These are phyloP conservation scores for Alca torda DNA, from an alignment of 2,797 vertebrate species.

Conservation along the genomic window DNA sequence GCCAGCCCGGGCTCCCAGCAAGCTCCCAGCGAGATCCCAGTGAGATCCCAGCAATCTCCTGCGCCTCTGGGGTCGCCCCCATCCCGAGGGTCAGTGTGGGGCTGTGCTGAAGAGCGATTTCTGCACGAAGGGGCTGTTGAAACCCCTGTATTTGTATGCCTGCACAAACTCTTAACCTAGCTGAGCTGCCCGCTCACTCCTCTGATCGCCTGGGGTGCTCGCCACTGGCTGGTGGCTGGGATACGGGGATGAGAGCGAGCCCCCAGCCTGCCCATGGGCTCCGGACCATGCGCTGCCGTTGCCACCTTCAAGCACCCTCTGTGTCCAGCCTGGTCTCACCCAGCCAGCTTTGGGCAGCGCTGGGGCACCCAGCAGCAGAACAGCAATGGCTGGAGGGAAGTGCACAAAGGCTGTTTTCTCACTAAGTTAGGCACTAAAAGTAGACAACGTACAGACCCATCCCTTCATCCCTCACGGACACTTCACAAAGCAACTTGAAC, in stretches of 20 bases:
- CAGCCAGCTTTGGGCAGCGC: background rate
- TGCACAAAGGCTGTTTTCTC: background rate
- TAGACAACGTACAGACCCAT: background rate
- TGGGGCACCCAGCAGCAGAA: background rate
- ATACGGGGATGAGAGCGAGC: rapidly evolving
- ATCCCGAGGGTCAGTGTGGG: rapidly evolving
- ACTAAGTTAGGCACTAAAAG: background rate
- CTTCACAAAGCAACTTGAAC: background rate
- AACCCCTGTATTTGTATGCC: background rate
- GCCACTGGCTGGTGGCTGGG: background rate
- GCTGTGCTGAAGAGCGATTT: background rate
- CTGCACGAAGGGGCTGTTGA: rapidly evolving
- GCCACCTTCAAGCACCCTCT: rapidly evolving
- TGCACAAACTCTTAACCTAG: background rate
- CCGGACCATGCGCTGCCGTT: rapidly evolving
- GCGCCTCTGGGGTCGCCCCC: rapidly evolving
- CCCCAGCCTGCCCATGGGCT: background rate
- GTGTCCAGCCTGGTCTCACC: background rate
- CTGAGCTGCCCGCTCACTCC: rapidly evolving
- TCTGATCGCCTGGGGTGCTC: background rate
- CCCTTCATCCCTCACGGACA: background rate
- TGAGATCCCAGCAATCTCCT: background rate
- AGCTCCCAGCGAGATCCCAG: background rate
- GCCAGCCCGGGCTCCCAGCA: background rate
- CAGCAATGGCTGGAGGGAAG: background rate